These are phyloP conservation scores for Eueides isabella DNA, from an alignment of 1,140 invertebrate species.

Conservation along the genomic window DNA sequence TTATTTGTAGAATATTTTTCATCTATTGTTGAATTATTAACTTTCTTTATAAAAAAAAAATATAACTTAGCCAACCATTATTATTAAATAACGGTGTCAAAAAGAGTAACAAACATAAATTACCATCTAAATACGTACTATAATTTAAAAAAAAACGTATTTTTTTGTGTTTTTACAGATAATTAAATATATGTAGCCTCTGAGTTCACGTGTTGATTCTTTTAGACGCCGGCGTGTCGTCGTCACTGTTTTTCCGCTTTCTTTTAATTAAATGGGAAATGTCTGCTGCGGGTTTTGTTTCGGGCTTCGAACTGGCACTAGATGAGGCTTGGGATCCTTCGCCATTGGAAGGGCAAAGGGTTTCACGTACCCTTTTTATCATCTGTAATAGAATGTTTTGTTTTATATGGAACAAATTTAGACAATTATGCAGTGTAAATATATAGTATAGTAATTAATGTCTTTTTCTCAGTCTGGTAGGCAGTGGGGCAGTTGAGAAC, in stretches of 20 bases:
- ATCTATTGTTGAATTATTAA: too few relatives aligned
- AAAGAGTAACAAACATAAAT: too few relatives aligned
- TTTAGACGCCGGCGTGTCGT: conserved; percentile 79
- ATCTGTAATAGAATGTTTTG: conserved; percentile 59
- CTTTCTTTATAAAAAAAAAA: neutral
- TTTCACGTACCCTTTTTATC: conserved; percentile 69
- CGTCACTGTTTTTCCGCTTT: conserved; percentile 86
- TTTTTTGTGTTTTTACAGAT: neutral
- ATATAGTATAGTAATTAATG: too few relatives aligned
- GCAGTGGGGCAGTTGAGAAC: too few relatives aligned
- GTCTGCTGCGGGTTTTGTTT: conserved; percentile 73
- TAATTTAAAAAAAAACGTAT: neutral
- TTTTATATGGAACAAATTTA: neutral
- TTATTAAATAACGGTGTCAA: too few relatives aligned
- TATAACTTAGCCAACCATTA: too few relatives aligned
- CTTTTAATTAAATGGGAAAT: conserved; percentile 89
- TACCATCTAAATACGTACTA: too few relatives aligned
- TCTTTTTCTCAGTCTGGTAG: too few relatives aligned
- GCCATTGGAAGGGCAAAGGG: conserved; percentile 63
- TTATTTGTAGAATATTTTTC: too few relatives aligned
- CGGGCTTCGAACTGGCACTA: conserved; percentile 48
- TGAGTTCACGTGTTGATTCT: conserved; percentile 65
- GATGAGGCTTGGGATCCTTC: conserved; percentile 62
- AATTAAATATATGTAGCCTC: neutral
- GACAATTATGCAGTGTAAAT: too few relatives aligned